Conservation (phyloP, 2,888 invertebrate genomes). For the Eudemis profundana region DNA sequence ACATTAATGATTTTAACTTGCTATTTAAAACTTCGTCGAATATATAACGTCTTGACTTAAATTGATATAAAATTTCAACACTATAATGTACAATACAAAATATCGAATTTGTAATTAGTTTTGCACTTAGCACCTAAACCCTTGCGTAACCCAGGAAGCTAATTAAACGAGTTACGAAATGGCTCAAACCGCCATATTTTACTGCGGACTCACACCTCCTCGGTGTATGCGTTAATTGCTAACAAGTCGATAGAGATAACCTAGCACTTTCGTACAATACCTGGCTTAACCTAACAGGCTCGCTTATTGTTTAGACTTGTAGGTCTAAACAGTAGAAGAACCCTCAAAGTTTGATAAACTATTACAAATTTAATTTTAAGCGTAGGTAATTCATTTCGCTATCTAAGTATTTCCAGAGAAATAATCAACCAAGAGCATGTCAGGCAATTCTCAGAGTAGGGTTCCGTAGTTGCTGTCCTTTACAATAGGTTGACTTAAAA, state of each 20-base stretch:
- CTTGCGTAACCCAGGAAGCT: slow-evolving; percentile 43
- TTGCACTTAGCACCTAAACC: slow-evolving; percentile 13
- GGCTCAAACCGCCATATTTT: slow-evolving; percentile 27
- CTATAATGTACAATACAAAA: background rate
- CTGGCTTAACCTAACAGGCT: slow-evolving; percentile 10
- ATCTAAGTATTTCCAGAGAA: no score
- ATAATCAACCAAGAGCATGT: no score
- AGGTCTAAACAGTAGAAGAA: no score
- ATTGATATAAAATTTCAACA: background rate
- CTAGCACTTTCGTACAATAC: slow-evolving; percentile 37
- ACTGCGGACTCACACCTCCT: slow-evolving; percentile 42
- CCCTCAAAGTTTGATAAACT: no score
- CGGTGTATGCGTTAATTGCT: slow-evolving; percentile 45
- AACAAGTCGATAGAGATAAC: slow-evolving; percentile 37
- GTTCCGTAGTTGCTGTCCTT: no score
- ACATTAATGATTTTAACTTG: no score
- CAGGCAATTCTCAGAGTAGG: no score
- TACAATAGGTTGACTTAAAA: no score
- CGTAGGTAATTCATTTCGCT: no score
- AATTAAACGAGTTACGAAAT: slow-evolving; percentile 24
- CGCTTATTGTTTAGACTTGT: slow-evolving; percentile 6
- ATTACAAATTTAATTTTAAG: no score
- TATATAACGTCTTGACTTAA: no score
- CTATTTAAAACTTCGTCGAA: no score
- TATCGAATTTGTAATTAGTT: background rate